Evolutionary conservation across 2,888 invertebrate genomes (phyloP).

Genomic region (Morpho helenor): DNA sequence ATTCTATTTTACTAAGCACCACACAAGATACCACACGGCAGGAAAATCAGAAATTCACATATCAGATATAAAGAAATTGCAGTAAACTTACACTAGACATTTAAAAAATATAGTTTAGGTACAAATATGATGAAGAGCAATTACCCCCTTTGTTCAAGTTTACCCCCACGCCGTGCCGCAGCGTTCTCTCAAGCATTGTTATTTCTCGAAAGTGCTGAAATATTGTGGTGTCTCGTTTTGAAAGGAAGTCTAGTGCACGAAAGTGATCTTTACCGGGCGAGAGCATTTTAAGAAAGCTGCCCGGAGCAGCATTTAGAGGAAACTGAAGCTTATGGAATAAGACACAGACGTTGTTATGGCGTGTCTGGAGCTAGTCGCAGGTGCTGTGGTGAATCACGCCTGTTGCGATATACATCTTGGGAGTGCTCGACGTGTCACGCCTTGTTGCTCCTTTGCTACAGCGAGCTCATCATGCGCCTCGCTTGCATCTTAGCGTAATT

Average conservation of each 20-base stretch:
- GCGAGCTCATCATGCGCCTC: constrained; percentile 31
- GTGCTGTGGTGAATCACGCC: constrained; percentile 69
- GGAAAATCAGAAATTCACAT: no score
- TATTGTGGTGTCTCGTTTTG: constrained; percentile 57
- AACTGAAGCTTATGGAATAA: constrained; percentile 33
- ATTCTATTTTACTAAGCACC: no score
- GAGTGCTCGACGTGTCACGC: constrained; percentile 53
- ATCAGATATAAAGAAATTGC: no score
- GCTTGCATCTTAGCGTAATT: constrained; percentile 29
- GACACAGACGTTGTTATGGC: constrained; percentile 35
- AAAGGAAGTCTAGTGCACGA: constrained; percentile 46
- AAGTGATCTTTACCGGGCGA: constrained; percentile 52
- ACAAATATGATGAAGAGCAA: constrained; percentile 56
- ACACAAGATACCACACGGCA: no score
- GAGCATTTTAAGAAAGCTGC: constrained; percentile 44
- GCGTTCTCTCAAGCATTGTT: constrained; percentile 67
- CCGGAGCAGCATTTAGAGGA: constrained; percentile 45
- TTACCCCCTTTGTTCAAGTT: constrained; percentile 55
- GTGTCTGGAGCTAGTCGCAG: constrained; percentile 43
- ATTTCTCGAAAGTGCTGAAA: constrained; percentile 71
- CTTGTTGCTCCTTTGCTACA: constrained; percentile 49
- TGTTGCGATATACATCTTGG: constrained; percentile 63
- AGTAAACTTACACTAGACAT: no score
- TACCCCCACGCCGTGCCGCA: constrained; percentile 39
- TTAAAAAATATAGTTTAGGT: constrained; percentile 34